Base-by-base conservation (phyloP, 1,140 invertebrate species). In the Zophobas morio region DNA sequence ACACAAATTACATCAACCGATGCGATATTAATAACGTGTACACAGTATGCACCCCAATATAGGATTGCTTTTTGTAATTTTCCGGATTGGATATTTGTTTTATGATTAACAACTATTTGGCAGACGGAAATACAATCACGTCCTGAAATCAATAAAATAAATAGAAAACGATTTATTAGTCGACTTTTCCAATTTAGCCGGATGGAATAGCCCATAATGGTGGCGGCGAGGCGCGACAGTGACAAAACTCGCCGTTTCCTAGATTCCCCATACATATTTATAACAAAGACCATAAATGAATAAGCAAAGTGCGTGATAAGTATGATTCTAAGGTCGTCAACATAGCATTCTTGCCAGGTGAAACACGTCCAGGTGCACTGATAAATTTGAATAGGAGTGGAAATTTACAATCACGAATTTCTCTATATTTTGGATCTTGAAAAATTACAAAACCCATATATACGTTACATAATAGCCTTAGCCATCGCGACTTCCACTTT, bases 1-100 rank as follows among this genome's bases (percentile, higher is more conserved):
- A 66, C 60, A 66, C 60, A 37, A 39, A 66, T n/a, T n/a, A n/a
- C n/a, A n/a, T n/a, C n/a, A 66, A 66, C 37, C 34, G 34, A 66
- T 66, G 60, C 60, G 60, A 66, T 42, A 66, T 66, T 66, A 66
- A 66, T 66, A 66, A 66, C 60, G 39, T 46, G 20, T 66, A 20
- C 60, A 66, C 4, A 42, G 60, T 42, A 46, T 66, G 60, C 54
- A 56, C 54, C 35, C 54, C 54, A 56, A 56, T 56, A 34, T 56
- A 2, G 54, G 35, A 34, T 35, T 2, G 32, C 1, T 56, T 56
- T 56, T 56, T 2, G 49, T 39, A 66, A 46, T 66, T 66, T 66
- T 66, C 60, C 37, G 8, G 20, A 66, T 42, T 66, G 60, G 37
- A 40, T 40, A 32, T 66, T 66, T 46, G 39, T 42, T 42, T 51